These are phyloP conservation scores for Alosa alosa DNA, from an alignment of 2,113 vertebrate genomes.

Conservation along the genomic window DNA sequence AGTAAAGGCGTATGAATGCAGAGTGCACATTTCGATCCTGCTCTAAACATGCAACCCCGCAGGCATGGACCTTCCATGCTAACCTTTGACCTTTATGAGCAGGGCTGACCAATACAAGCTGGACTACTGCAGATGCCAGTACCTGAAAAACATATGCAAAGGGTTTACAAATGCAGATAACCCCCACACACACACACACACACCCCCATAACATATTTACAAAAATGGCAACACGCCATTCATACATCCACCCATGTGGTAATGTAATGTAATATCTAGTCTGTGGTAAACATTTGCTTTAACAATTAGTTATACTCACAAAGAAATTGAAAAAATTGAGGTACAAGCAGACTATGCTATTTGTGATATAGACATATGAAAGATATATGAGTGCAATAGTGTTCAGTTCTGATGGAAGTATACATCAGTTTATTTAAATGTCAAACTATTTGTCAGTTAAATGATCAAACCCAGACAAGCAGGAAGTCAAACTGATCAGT, in stretches of 20 bases:
- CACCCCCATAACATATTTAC: not conserved
- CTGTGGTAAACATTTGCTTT: no score
- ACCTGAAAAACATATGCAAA: not conserved
- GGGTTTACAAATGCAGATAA: not conserved
- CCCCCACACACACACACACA: no score
- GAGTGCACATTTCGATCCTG: not conserved
- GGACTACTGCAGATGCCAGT: not conserved
- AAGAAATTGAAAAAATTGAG: not conserved
- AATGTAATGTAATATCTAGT: no score
- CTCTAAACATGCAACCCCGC: not conserved
- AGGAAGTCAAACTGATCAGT: not conserved
- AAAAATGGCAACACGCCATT: no score
- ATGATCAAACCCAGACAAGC: not conserved
- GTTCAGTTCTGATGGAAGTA: not conserved
- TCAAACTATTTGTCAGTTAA: not conserved
- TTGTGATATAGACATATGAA: no score
- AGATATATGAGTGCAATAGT: not conserved
- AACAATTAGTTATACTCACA: not conserved
- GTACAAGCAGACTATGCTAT: no score
- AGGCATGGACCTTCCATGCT: not conserved
- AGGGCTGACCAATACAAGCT: not conserved
- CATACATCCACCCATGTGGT: no score
- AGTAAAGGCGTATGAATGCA: slow-evolving; percentile 1
- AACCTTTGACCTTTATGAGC: not conserved
- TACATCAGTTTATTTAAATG: not conserved